Percentiles rank a stretch among this genome's conserved stretches.
These are phyloP conservation scores for Vultur gryphus DNA, from an alignment of 2,797 vertebrate species.

Conservation along the genomic window DNA sequence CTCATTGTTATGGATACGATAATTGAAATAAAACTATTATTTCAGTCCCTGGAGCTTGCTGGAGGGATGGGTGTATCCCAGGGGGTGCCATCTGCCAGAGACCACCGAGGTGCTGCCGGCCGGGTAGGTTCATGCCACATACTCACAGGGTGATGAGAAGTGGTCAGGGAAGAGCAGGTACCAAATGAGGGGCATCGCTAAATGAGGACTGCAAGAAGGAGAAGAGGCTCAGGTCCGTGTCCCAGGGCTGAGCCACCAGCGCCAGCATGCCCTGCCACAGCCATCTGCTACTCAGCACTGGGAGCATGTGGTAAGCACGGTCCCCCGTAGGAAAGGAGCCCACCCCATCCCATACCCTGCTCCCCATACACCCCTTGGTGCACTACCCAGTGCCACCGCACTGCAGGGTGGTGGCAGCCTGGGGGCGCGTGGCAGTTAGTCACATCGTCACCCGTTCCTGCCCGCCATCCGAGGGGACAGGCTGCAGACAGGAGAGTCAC, in stretches of 20 bases:
- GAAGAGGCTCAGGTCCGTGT: background rate
- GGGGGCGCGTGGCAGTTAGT: accelerated
- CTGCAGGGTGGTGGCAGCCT: background rate
- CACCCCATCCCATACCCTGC: background rate
- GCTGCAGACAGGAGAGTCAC: background rate
- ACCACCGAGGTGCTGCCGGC: background rate
- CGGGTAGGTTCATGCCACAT: accelerated
- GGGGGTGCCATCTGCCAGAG: background rate
- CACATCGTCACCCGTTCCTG: background rate
- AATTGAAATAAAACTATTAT: background rate
- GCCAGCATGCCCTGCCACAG: accelerated
- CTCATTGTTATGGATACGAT: accelerated
- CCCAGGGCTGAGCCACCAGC: background rate
- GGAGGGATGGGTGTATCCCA: background rate
- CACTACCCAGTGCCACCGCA: accelerated
- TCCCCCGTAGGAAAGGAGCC: accelerated
- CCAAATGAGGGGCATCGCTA: accelerated
- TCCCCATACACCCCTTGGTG: accelerated
- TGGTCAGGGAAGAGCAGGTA: background rate
- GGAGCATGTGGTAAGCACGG: accelerated
- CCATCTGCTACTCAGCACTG: background rate
- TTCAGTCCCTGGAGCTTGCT: background rate
- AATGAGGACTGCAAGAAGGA: background rate
- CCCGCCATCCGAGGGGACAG: accelerated
- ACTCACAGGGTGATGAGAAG: background rate